Percentiles rank a stretch among this genome's conserved stretches.
phyloP scores from a whole-genome alignment of 2,888 invertebrate genomes.

The Sarcophaga subvicina region DNA sequence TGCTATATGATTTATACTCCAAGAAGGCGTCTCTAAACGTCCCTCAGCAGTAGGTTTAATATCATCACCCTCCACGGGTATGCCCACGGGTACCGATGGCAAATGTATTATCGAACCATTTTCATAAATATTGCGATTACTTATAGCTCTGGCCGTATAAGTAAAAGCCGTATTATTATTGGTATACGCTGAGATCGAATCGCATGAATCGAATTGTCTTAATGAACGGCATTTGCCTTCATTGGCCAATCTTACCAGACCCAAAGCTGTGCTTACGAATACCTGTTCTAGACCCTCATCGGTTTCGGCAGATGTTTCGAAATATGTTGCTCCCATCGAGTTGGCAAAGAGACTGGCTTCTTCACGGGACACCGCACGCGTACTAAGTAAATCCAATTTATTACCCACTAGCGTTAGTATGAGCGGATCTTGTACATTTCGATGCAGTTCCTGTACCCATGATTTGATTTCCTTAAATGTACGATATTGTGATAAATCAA shows the following conservation, averaged over 20 bases:
- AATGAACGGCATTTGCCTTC: slow-evolving; percentile 83
- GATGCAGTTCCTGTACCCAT: slow-evolving; percentile 92
- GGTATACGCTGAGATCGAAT: slow-evolving; percentile 80
- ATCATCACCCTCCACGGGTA: slow-evolving; percentile 82
- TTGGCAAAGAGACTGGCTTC: slow-evolving; percentile 90
- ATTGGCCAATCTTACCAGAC: slow-evolving; percentile 84
- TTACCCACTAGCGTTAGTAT: slow-evolving; percentile 92
- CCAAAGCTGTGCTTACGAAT: slow-evolving; percentile 86
- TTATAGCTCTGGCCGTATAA: slow-evolving; percentile 73
- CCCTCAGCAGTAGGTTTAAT: slow-evolving; percentile 86
- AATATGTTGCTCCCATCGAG: slow-evolving; percentile 91
- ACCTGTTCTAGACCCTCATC: slow-evolving; percentile 90
- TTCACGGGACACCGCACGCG: slow-evolving; percentile 85
- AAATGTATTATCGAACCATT: slow-evolving; percentile 76
- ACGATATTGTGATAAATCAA: slow-evolving; percentile 89
- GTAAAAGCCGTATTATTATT: slow-evolving; percentile 77
- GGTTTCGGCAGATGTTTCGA: slow-evolving; percentile 91
- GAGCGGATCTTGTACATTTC: slow-evolving; percentile 91
- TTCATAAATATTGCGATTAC: slow-evolving; percentile 63
- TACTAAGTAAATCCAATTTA: slow-evolving; percentile 88
- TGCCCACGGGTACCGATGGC: slow-evolving; percentile 79
- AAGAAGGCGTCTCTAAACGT: slow-evolving; percentile 85
- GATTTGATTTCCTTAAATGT: slow-evolving; percentile 91
- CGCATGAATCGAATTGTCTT: slow-evolving; percentile 85
- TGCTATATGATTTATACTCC: slow-evolving; percentile 86